Percentiles rank a stretch among this genome's conserved stretches.
These are phyloP conservation scores for Pammene fasciana DNA, from an alignment of 2,888 invertebrate genomes.

Conservation along the genomic window DNA sequence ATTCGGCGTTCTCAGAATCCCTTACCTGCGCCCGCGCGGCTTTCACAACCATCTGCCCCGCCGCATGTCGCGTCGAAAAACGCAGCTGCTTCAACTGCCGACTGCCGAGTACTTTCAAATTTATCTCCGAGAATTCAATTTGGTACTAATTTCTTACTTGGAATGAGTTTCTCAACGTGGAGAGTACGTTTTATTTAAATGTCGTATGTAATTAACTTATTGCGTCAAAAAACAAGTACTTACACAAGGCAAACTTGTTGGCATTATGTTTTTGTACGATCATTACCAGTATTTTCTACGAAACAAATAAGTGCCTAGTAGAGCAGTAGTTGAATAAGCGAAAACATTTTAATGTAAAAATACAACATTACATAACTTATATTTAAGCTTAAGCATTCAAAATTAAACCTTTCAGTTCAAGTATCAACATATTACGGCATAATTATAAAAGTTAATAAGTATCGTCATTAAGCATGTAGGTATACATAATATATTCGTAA, in stretches of 20 bases:
- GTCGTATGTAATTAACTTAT: conserved; percentile 14
- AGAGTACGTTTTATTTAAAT: conserved; percentile 19
- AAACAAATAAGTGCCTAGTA: background rate
- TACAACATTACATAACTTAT: too few species aligned
- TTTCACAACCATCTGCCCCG: conserved; percentile 77
- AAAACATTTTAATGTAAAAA: background rate
- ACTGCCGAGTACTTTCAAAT: conserved; percentile 32
- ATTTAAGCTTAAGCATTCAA: too few species aligned
- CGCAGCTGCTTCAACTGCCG: conserved; percentile 45
- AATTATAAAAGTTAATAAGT: too few species aligned
- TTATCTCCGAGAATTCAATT: conserved; percentile 25
- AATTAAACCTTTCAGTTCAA: too few species aligned
- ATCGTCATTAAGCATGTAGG: too few species aligned
- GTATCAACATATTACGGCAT: too few species aligned
- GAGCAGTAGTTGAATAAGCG: background rate
- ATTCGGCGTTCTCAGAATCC: conserved; percentile 80
- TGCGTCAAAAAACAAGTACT: conserved; percentile 1
- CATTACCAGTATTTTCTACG: conserved; percentile 6
- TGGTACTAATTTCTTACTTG: conserved; percentile 24
- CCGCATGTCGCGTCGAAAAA: conserved; percentile 46
- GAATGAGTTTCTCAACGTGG: conserved; percentile 22
- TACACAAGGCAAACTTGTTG: background rate
- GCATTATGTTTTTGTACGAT: background rate
- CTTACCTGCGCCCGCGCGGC: conserved; percentile 74
- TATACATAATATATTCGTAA: too few species aligned